phyloP scores from a whole-genome alignment of 2,888 invertebrate species.

The Rosalia funebris region DNA sequence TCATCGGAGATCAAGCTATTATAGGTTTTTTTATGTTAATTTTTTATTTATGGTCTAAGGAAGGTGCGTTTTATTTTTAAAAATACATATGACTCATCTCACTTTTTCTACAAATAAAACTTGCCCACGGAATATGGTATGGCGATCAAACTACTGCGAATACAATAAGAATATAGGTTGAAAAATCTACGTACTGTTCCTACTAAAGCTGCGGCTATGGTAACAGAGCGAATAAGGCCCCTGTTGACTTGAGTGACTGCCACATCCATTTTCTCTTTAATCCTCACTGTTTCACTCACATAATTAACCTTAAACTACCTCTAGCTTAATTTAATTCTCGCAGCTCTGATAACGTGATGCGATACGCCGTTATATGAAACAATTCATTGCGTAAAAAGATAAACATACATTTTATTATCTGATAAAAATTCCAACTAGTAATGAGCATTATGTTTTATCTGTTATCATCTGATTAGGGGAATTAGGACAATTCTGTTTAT shows the following conservation, averaged over 20 bases:
- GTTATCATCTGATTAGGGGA: constrained; percentile 8
- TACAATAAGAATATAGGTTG: no score
- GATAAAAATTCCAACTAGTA: constrained; percentile 29
- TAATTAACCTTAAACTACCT: constrained; percentile 15
- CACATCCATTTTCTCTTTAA: constrained; percentile 19
- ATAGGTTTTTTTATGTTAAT: no score
- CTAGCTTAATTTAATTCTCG: constrained; percentile 21
- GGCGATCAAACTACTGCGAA: no score
- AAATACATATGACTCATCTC: no score
- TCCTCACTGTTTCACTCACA: constrained; percentile 12
- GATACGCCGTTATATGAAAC: constrained; percentile 21
- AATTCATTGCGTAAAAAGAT: constrained; percentile 32
- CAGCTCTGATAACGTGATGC: constrained; percentile 27
- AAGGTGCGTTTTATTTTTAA: no score
- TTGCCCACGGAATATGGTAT: no score
- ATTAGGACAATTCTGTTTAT: constrained; percentile 17
- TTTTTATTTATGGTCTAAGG: no score
- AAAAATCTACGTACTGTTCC: constrained; percentile 33
- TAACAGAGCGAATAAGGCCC: constrained; percentile 24
- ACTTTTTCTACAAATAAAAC: no score
- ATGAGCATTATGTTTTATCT: constrained; percentile 10
- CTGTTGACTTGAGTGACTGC: constrained; percentile 3
- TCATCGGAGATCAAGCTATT: no score
- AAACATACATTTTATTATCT: constrained; percentile 31
- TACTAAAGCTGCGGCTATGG: constrained; percentile 32